phyloP scores from a whole-genome alignment of 2,113 vertebrate genomes.

The Ameiurus melas region DNA sequence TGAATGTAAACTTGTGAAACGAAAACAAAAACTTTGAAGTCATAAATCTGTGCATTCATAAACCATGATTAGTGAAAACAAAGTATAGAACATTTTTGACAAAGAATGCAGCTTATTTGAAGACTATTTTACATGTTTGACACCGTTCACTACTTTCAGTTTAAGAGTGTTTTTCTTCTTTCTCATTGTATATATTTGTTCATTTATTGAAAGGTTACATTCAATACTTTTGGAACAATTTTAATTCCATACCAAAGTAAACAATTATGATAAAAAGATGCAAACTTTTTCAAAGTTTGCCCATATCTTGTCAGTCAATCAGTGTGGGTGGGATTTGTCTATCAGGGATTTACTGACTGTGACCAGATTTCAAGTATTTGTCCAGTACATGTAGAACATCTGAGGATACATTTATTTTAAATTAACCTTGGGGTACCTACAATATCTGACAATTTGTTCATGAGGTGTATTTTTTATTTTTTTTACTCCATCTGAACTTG shows the following conservation, averaged over 20 bases:
- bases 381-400: background rate
- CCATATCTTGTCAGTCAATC: background rate
- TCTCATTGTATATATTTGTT: too few species aligned
- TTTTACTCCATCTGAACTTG: background rate
- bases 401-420: background rate
- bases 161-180: too few species aligned
- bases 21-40: too few species aligned
- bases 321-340: background rate
- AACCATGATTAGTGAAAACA: too few species aligned
- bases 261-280: background rate
- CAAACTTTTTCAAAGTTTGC: background rate
- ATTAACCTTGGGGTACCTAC: conserved; percentile 10
- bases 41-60: too few species aligned
- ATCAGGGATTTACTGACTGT: background rate
- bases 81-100: too few species aligned
- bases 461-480: background rate
- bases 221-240: too few species aligned
- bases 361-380: background rate
- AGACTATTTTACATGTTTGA: too few species aligned
- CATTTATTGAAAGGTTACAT: too few species aligned
- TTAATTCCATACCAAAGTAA: background rate
- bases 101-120: too few species aligned
- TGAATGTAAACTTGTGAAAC: too few species aligned
- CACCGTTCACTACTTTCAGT: too few species aligned
- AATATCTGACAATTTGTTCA: background rate